Evolutionary conservation across 2,888 invertebrate genomes (phyloP).

Genomic region (Cartodere bifasciata): DNA sequence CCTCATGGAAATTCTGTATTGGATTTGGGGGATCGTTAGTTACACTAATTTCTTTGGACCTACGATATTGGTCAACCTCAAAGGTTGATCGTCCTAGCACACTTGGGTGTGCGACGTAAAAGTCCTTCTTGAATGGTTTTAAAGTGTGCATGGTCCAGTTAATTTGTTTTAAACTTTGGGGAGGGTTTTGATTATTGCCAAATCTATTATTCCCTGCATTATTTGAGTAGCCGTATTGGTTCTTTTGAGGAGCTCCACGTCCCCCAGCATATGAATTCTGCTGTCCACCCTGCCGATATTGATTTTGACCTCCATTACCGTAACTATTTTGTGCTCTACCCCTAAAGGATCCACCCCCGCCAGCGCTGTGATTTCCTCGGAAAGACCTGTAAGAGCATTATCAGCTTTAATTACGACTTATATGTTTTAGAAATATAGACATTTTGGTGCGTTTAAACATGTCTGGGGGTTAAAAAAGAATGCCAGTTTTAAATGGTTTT

Average conservation of each 20-base stretch:
- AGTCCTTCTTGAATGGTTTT: constrained; percentile 74
- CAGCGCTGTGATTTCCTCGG: too few species aligned
- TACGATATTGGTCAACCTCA: constrained; percentile 62
- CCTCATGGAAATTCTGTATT: constrained; percentile 69
- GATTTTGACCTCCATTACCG: too few species aligned
- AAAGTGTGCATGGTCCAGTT: constrained; percentile 64
- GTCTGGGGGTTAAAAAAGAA: too few species aligned
- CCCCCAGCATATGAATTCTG: constrained; percentile 28
- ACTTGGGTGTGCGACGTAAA: constrained; percentile 61
- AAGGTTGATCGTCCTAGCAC: constrained; percentile 51
- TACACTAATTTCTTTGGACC: constrained; percentile 74
- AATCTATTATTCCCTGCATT: constrained; percentile 18
- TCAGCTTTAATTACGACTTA: too few species aligned
- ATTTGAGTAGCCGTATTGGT: constrained; percentile 28
- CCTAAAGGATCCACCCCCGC: too few species aligned
- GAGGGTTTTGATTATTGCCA: constrained; percentile 34
- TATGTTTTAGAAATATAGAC: too few species aligned
- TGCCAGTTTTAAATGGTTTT: too few species aligned
- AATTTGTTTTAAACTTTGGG: constrained; percentile 44
- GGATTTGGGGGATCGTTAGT: constrained; percentile 66
- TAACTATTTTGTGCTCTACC: too few species aligned
- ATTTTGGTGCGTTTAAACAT: too few species aligned
- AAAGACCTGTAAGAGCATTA: too few species aligned
- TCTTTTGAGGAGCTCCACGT: constrained; percentile 18
- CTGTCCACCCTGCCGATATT: constrained; percentile 14